Percentiles rank a stretch among this genome's conserved stretches.
These are phyloP conservation scores for Ambastaia sidthimunki DNA, from an alignment of 2,797 vertebrate species.

Conservation along the genomic window DNA sequence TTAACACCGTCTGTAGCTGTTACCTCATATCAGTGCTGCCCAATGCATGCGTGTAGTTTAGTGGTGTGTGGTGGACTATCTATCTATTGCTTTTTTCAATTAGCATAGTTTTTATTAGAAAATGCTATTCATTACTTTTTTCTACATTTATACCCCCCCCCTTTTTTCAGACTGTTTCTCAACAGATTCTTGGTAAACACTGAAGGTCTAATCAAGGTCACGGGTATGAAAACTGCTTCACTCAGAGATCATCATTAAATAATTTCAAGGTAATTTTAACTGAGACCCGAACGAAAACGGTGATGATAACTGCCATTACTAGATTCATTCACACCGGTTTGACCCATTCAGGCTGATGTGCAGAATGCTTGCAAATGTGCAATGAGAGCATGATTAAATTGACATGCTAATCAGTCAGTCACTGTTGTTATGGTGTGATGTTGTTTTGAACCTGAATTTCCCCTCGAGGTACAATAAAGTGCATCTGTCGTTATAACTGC, in stretches of 20 bases:
- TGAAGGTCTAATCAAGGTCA: neutral
- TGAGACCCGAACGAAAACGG: neutral
- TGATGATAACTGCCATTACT: neutral
- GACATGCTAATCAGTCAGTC: neutral
- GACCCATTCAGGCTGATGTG: neutral
- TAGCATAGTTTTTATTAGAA: neutral
- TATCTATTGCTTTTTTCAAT: neutral
- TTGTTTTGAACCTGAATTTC: neutral
- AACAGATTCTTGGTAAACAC: neutral
- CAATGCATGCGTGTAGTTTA: neutral
- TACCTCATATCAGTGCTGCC: neutral
- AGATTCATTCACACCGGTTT: neutral
- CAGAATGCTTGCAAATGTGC: neutral
- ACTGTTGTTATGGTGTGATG: neutral
- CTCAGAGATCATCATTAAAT: neutral
- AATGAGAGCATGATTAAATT: neutral
- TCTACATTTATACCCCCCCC: neutral
- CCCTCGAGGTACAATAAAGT: neutral
- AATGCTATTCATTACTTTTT: neutral
- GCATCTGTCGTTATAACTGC: slow-evolving; percentile 11
- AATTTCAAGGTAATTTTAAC: neutral
- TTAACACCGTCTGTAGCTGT: neutral
- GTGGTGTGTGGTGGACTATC: neutral
- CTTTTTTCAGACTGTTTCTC: neutral
- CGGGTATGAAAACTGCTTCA: neutral